Percentiles rank a stretch among this genome's conserved stretches.
These are phyloP conservation scores for Epinephelus lanceolatus DNA, from an alignment of 2,113 vertebrate species.

Conservation along the genomic window DNA sequence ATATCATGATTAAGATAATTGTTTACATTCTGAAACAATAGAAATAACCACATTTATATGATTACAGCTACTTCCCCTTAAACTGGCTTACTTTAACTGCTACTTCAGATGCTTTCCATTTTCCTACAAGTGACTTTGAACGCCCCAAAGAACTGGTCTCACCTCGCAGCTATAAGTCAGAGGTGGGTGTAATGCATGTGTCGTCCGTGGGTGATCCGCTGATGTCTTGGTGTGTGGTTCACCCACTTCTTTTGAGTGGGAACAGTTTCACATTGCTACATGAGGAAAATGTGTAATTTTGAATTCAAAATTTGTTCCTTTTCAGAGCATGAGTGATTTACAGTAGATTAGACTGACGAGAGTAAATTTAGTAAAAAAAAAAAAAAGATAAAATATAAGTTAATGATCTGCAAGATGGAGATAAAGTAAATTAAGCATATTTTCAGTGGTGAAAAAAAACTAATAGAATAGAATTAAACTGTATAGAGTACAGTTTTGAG, in stretches of 20 bases:
- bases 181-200: slow-evolving; percentile 5
- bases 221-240: neutral
- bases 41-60: no score
- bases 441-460: no score
- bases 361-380: no score
- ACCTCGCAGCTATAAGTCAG: neutral
- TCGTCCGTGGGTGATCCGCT: neutral
- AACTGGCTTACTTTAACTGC: neutral
- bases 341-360: neutral
- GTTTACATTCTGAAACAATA: neutral
- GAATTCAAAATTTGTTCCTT: neutral
- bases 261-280: slow-evolving; percentile 2
- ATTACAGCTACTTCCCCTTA: neutral
- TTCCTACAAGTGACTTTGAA: slow-evolving; percentile 7
- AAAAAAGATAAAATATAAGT: no score
- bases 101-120: neutral
- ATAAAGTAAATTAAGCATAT: no score
- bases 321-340: neutral
- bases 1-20: neutral
- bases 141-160: rapidly evolving
- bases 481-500: no score
- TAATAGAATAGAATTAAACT: no score
- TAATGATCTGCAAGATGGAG: no score
- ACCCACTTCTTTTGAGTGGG: slow-evolving; percentile 13
- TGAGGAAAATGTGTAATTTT: neutral